phyloP scores from a whole-genome alignment of 2,113 vertebrate species.

The Oncorhynchus gorbuscha region DNA sequence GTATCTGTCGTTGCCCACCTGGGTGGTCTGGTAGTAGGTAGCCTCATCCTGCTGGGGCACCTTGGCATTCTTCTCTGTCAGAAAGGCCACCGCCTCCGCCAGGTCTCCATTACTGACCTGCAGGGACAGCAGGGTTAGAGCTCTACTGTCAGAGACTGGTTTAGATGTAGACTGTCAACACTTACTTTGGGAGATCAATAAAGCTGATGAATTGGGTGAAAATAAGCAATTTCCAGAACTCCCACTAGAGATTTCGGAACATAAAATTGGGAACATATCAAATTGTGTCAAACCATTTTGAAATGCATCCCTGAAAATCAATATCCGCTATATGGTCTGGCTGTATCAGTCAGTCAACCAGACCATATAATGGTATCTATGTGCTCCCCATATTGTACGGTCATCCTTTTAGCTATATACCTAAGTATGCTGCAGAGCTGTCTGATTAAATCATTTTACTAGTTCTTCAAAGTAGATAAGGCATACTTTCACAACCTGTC shows the following conservation, averaged over 20 bases:
- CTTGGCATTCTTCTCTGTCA: slow-evolving; percentile 93
- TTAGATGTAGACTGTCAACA: not conserved
- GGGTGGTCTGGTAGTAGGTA: slow-evolving; percentile 90
- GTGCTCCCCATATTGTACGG: too few species aligned
- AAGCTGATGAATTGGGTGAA: too few species aligned
- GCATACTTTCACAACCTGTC: too few species aligned
- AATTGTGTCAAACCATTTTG: not conserved
- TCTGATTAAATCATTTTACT: too few species aligned
- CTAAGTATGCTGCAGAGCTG: too few species aligned
- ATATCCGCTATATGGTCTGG: not conserved
- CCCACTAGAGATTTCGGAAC: too few species aligned
- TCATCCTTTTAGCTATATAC: not conserved
- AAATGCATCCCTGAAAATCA: not conserved
- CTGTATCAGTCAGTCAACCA: too few species aligned
- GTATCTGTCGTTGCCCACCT: slow-evolving; percentile 90
- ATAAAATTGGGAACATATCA: not conserved
- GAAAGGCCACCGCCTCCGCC: slow-evolving; percentile 90
- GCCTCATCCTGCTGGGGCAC: slow-evolving; percentile 90
- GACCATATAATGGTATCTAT: too few species aligned
- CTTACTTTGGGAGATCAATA: not conserved
- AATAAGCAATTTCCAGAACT: too few species aligned
- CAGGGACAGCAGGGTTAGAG: not conserved
- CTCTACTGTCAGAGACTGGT: not conserved
- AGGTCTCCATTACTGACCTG: slow-evolving; percentile 97
- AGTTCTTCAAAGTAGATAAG: too few species aligned